phyloP scores from a whole-genome alignment of 2,113 vertebrate genomes.

The Eleginops maclovinus region DNA sequence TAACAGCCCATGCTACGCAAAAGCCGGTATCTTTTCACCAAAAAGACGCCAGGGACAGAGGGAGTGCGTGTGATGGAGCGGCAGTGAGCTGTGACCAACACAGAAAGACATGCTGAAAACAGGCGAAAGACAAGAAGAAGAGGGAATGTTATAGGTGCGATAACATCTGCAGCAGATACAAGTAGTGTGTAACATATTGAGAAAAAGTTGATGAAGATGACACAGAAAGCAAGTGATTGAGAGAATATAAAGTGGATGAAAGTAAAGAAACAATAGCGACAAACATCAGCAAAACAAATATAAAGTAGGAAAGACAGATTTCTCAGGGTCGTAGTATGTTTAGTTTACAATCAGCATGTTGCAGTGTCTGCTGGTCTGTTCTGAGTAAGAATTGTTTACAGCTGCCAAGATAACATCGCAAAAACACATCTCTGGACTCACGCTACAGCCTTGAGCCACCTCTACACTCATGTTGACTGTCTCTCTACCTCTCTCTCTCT shows the following conservation, averaged over 20 bases:
- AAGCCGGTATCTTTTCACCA: conserved; percentile 15
- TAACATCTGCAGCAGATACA: conserved; percentile 52
- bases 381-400: conserved; percentile 75
- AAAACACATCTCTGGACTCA: conserved; percentile 79
- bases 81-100: conserved; percentile 62
- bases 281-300: not conserved
- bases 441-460: conserved; percentile 68
- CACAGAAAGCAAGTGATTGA: not conserved
- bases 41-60: conserved; percentile 29
- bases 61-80: conserved; percentile 69
- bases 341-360: conserved; percentile 43
- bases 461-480: conserved; percentile 35
- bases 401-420: conserved; percentile 73
- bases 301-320: not conserved
- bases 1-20: conserved; percentile 3
- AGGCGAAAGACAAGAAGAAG: conserved; percentile 41
- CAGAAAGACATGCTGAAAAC: conserved; percentile 56
- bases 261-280: not conserved
- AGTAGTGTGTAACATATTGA: conserved; percentile 36
- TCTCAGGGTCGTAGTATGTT: conserved; percentile 23
- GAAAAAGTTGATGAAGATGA: not conserved
- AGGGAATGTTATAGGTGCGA: conserved; percentile 55
- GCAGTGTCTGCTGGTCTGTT: conserved; percentile 50
- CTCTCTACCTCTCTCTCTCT: not conserved
- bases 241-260: not conserved